Evolutionary conservation across 1,140 invertebrate species (phyloP).

Genomic region (Triops longicaudatus): DNA sequence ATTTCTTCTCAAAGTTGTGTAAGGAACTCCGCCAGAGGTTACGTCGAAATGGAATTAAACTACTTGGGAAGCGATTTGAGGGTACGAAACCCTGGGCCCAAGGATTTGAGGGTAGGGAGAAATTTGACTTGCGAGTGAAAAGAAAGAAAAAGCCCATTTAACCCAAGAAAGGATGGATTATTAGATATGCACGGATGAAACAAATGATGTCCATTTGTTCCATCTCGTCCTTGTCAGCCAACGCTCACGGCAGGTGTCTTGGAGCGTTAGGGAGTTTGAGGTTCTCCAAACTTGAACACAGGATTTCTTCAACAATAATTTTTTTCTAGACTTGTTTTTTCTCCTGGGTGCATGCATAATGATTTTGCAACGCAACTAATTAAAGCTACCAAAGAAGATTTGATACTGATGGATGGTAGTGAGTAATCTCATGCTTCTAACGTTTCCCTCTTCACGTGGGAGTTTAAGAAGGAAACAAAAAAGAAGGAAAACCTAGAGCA

Average conservation of each 20-base stretch:
- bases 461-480: too few species aligned
- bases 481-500: too few species aligned
- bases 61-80: too few species aligned
- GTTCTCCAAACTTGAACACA: neutral
- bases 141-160: neutral
- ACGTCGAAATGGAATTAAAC: neutral
- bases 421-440: neutral
- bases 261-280: neutral
- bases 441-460: too few species aligned
- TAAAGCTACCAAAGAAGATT: neutral
- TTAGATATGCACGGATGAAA: neutral
- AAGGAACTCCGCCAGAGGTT: neutral
- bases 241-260: constrained; percentile 13
- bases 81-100: too few species aligned
- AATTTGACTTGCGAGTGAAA: neutral
- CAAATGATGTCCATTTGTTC: constrained; percentile 8
- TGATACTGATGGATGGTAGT: constrained; percentile 3
- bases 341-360: neutral
- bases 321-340: neutral
- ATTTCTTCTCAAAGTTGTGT: neutral
- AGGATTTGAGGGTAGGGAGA: too few species aligned
- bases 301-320: neutral
- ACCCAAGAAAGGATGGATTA: neutral
- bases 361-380: neutral
- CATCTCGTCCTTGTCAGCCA: constrained; percentile 14